Conservation (phyloP, 2,888 invertebrate species). For the Harpagoxenus sublaevis region DNA sequence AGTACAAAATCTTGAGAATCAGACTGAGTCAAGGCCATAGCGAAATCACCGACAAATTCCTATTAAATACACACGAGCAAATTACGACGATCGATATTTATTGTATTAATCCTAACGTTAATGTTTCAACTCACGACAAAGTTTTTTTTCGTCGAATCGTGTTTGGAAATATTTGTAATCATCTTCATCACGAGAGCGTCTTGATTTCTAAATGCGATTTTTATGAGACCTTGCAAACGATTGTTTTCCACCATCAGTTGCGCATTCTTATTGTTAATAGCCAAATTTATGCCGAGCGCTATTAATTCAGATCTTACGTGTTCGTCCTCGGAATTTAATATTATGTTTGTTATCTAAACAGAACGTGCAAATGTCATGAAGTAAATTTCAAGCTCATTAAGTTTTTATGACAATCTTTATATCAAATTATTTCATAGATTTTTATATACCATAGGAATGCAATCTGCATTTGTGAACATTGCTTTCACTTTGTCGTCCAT, state of each 20-base stretch:
- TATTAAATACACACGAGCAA: slow-evolving; percentile 81
- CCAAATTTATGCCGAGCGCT: slow-evolving; percentile 96
- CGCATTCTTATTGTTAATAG: slow-evolving; percentile 96
- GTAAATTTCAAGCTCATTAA: neutral
- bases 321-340: slow-evolving; percentile 91
- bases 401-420: neutral
- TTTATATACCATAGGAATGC: slow-evolving; percentile 92
- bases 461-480: slow-evolving; percentile 97
- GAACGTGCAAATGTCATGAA: slow-evolving; percentile 47
- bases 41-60: slow-evolving; percentile 98
- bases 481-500: slow-evolving; percentile 97
- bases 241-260: slow-evolving; percentile 96
- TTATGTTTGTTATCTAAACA: slow-evolving; percentile 91
- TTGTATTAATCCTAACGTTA: neutral
- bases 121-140: slow-evolving; percentile 90
- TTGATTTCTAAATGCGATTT: slow-evolving; percentile 94
- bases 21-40: slow-evolving; percentile 92
- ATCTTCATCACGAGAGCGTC: slow-evolving; percentile 97
- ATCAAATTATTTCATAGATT: slow-evolving; percentile 35
- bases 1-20: slow-evolving; percentile 94
- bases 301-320: slow-evolving; percentile 91
- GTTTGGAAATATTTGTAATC: slow-evolving; percentile 96
- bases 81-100: neutral
- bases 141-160: slow-evolving; percentile 92
- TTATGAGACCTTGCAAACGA: slow-evolving; percentile 94